Evolutionary conservation across 2,113 vertebrate species (phyloP).

Genomic region (Osmerus eperlanus): DNA sequence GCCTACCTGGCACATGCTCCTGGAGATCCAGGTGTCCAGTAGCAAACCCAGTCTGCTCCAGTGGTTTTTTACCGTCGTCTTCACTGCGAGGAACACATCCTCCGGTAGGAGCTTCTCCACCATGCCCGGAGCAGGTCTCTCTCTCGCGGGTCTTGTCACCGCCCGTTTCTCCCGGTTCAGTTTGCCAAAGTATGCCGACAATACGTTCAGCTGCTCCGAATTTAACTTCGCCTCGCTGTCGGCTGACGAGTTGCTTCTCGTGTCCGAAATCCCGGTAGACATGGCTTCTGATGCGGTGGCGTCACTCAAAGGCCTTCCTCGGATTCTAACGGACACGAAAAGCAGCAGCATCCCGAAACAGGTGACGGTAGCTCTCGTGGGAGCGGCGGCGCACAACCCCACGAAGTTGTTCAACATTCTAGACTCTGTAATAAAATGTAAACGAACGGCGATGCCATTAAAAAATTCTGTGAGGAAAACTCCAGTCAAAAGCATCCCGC

Average conservation of each 20-base stretch:
- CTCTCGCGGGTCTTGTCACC: slow-evolving; percentile 4
- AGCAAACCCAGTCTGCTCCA: slow-evolving; percentile 82
- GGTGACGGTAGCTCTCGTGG: slow-evolving; percentile 71
- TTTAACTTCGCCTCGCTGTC: neutral
- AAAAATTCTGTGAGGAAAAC: neutral
- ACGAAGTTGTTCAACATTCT: slow-evolving; percentile 75
- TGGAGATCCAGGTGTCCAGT: slow-evolving; percentile 90
- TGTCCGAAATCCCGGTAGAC: slow-evolving; percentile 38
- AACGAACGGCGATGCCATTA: neutral
- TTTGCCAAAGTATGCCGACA: slow-evolving; percentile 78
- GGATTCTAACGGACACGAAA: slow-evolving; percentile 59
- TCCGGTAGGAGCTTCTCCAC: slow-evolving; percentile 71
- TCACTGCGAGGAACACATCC: slow-evolving; percentile 89
- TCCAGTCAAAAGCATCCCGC: neutral
- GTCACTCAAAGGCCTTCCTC: slow-evolving; percentile 27
- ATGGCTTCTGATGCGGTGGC: neutral
- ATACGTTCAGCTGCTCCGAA: slow-evolving; percentile 41
- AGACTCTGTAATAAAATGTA: neutral
- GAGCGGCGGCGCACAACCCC: slow-evolving; percentile 51
- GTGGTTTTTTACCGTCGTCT: slow-evolving; percentile 87
- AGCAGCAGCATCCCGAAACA: slow-evolving; percentile 74
- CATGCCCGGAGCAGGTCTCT: slow-evolving; percentile 32
- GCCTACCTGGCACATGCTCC: slow-evolving; percentile 72
- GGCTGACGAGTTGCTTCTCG: slow-evolving; percentile 12
- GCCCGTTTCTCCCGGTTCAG: slow-evolving; percentile 76